A percentile compares a stretch with the other conserved stretches of the same genome.
Conservation (phyloP, 2,113 vertebrate species). For the Saimiri boliviensis region DNA sequence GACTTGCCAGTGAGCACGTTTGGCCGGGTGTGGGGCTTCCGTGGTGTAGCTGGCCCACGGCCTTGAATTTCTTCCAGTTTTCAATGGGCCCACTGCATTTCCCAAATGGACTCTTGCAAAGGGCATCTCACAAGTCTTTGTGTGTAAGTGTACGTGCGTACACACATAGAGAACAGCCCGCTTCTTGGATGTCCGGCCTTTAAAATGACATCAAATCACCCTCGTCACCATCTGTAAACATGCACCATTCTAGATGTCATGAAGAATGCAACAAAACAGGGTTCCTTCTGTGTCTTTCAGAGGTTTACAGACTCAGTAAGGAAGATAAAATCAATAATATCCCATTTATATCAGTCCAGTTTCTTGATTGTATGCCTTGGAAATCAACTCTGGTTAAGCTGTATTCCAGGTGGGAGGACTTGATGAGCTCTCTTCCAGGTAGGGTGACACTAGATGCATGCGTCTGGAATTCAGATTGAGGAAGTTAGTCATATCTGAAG, state of each 20-base stretch:
- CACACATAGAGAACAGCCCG: background rate
- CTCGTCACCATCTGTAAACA: background rate
- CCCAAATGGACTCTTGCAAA: slow-evolving; percentile 17
- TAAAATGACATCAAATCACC: background rate
- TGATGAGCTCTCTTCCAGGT: background rate
- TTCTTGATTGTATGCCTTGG: background rate
- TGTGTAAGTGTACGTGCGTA: accelerated
- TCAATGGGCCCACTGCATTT: background rate
- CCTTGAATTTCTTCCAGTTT: slow-evolving; percentile 13
- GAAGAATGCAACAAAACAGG: background rate
- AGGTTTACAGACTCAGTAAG: background rate
- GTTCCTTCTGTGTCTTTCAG: background rate
- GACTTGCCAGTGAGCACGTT: slow-evolving; percentile 22
- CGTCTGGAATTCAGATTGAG: background rate
- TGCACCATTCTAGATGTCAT: accelerated
- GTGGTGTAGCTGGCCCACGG: slow-evolving; percentile 28
- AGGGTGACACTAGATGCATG: background rate
- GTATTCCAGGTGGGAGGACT: background rate
- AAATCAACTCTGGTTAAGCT: background rate
- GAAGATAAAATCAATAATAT: background rate
- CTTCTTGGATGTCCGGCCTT: background rate
- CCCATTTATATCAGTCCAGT: background rate
- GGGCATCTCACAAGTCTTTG: background rate
- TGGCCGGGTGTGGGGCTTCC: slow-evolving; percentile 39
- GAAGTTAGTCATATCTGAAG: background rate